phyloP scores from a whole-genome alignment of 1,140 invertebrate species.

The Octopus sinensis region DNA sequence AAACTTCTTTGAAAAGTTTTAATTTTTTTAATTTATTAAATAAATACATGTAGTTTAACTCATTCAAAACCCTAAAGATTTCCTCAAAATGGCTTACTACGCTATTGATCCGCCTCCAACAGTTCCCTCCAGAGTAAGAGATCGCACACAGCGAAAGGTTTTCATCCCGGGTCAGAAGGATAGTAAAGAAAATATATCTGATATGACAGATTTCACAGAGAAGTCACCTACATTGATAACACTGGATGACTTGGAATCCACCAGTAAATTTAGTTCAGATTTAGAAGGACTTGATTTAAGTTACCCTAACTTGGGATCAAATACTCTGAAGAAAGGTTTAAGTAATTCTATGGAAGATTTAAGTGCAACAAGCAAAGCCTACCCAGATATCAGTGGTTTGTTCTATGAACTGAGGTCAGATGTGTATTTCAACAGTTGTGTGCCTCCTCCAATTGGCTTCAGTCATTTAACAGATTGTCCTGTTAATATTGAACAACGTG shows the following conservation, averaged over 20 bases:
- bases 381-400: constrained; percentile 48
- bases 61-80: too few relatives aligned
- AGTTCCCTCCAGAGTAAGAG: not conserved
- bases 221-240: not conserved
- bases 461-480: too few relatives aligned
- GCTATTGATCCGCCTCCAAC: not conserved
- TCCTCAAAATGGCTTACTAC: not conserved
- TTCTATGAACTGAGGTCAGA: constrained; percentile 35
- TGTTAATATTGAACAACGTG: too few relatives aligned
- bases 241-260: not conserved
- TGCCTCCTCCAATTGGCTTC: too few relatives aligned
- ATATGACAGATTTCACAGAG: not conserved
- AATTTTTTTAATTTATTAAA: too few relatives aligned
- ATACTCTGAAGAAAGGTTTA: not conserved
- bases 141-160: not conserved
- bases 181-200: not conserved
- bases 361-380: constrained; percentile 23
- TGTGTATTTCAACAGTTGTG: not conserved
- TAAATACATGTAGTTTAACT: too few relatives aligned
- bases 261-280: constrained; percentile 29
- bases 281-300: constrained; percentile 42
- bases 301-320: not conserved
- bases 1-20: too few relatives aligned
- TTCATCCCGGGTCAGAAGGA: not conserved
- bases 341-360: constrained; percentile 32